These are phyloP conservation scores for Lindbergichthys nudifrons DNA, from an alignment of 2,797 vertebrate species.

Conservation along the genomic window DNA sequence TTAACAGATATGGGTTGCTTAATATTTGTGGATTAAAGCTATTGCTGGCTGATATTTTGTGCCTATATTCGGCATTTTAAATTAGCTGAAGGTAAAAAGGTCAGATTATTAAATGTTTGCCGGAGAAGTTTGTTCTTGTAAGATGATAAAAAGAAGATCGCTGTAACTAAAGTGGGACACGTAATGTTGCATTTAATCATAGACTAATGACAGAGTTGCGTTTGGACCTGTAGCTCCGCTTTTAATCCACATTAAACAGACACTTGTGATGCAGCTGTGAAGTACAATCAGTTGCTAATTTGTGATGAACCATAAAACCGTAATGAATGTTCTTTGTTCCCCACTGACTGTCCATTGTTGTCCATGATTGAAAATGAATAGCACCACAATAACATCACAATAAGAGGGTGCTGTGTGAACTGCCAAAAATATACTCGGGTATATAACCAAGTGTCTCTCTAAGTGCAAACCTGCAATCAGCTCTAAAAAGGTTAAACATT, in stretches of 20 bases:
- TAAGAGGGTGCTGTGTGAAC: neutral
- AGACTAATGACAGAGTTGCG: neutral
- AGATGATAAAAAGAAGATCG: neutral
- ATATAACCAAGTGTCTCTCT: constrained; percentile 18
- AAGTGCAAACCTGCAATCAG: constrained; percentile 35
- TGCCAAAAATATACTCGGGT: constrained; percentile 8
- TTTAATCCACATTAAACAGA: neutral
- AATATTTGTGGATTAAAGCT: constrained; percentile 1
- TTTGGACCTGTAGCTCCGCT: neutral
- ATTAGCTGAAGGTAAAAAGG: neutral
- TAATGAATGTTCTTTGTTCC: neutral
- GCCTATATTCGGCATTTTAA: neutral
- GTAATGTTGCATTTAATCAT: neutral
- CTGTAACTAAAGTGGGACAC: neutral
- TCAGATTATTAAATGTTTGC: neutral
- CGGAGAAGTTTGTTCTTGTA: neutral
- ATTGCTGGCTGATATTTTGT: neutral
- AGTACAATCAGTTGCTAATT: neutral
- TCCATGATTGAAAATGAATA: neutral
- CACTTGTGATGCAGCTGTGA: neutral
- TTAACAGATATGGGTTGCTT: neutral
- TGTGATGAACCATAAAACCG: constrained; percentile 1
- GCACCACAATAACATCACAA: neutral
- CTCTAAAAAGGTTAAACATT: constrained; percentile 26
- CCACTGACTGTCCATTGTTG: constrained; percentile 17